phyloP scores from a whole-genome alignment of 2,888 invertebrate species.

The Brenthis ino region DNA sequence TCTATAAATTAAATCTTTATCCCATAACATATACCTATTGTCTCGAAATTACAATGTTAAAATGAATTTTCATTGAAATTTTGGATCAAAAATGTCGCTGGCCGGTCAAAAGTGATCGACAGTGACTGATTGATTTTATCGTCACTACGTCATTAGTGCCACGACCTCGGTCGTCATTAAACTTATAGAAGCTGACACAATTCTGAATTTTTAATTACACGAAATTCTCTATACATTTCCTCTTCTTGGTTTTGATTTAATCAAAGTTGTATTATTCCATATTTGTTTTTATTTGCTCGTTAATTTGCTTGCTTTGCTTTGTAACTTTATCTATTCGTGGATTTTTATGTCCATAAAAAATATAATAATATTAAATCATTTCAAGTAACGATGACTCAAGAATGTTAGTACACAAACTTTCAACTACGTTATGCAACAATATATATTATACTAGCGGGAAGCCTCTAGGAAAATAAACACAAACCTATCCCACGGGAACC shows the following conservation, averaged over 20 bases:
- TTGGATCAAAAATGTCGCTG: constrained; percentile 34
- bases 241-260: neutral
- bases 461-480: too few species aligned
- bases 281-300: neutral
- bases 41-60: too few species aligned
- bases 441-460: too few species aligned
- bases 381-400: too few species aligned
- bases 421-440: too few species aligned
- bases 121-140: constrained; percentile 41
- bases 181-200: constrained; percentile 26
- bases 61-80: constrained; percentile 23
- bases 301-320: neutral
- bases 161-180: constrained; percentile 36
- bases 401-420: too few species aligned
- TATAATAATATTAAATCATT: too few species aligned
- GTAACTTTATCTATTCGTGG: too few species aligned
- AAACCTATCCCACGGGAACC: too few species aligned
- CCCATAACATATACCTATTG: too few species aligned
- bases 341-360: too few species aligned
- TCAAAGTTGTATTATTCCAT: neutral
- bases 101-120: constrained; percentile 39
- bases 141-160: constrained; percentile 35
- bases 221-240: constrained; percentile 6
- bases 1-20: too few species aligned
- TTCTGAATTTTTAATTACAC: constrained; percentile 24